phyloP scores from a whole-genome alignment of 1,140 invertebrate genomes.

The Acromyrmex heyeri region DNA sequence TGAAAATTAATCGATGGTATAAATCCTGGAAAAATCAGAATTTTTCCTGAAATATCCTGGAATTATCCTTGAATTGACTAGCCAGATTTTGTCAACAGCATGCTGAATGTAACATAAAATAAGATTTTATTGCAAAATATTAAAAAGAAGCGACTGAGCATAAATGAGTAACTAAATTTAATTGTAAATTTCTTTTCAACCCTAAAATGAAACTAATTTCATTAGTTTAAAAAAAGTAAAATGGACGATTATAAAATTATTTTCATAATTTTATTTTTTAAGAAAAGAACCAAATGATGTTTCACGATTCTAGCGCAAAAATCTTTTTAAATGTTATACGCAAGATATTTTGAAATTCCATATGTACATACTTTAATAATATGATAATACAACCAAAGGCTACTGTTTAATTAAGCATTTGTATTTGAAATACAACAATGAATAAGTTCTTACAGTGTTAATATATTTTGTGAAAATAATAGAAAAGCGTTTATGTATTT shows the following conservation, averaged over 20 bases:
- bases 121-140: not conserved
- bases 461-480: not conserved
- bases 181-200: not conserved
- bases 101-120: not conserved
- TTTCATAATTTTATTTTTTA: too few species aligned
- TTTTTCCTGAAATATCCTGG: too few species aligned
- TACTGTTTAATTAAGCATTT: not conserved
- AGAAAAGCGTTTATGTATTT: not conserved
- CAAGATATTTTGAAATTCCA: not conserved
- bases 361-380: not conserved
- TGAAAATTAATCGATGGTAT: too few species aligned
- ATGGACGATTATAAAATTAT: too few species aligned
- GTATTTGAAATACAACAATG: not conserved
- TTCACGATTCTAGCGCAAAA: too few species aligned
- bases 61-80: too few species aligned
- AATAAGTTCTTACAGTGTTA: not conserved
- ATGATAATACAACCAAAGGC: not conserved
- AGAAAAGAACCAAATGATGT: too few species aligned
- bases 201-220: not conserved
- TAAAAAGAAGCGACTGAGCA: not conserved
- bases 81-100: too few species aligned
- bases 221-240: too few species aligned
- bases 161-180: conserved; percentile 13
- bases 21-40: too few species aligned
- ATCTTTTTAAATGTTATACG: too few species aligned